Conservation (phyloP, 2,888 invertebrate genomes). For the Scaptomyza cyrtandrae region DNA sequence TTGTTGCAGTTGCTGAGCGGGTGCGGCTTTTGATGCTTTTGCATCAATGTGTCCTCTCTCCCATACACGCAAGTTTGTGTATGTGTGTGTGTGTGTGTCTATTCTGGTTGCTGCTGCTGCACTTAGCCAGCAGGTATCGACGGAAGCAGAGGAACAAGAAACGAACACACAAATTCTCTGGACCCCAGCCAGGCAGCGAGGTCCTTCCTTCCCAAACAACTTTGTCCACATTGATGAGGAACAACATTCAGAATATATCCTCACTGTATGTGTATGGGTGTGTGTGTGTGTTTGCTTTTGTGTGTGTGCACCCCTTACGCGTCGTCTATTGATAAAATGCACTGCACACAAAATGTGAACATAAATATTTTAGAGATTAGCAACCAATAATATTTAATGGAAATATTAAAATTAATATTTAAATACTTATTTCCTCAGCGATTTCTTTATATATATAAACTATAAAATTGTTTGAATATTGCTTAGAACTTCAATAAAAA, state of each 20-base stretch:
- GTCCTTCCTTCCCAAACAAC: conserved; percentile 47
- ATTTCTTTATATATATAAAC: too few species aligned
- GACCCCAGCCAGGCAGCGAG: conserved; percentile 26
- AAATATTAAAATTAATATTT: neutral
- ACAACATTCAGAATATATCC: conserved; percentile 56
- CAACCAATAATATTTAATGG: neutral
- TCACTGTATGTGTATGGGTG: neutral
- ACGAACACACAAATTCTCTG: conserved; percentile 29
- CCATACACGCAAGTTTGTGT: neutral
- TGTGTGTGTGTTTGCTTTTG: neutral
- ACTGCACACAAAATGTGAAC: conserved; percentile 43
- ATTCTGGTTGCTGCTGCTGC: conserved; percentile 51
- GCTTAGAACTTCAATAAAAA: too few species aligned
- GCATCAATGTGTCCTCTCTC: conserved; percentile 55
- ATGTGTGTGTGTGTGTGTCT: conserved; percentile 27
- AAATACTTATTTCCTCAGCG: too few species aligned
- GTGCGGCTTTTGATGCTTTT: conserved; percentile 78
- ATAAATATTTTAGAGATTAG: neutral
- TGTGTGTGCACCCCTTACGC: conserved; percentile 53
- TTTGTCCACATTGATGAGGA: conserved; percentile 63
- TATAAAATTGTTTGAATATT: too few species aligned
- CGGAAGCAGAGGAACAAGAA: conserved; percentile 44
- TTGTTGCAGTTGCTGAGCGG: conserved; percentile 61
- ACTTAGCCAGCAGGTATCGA: conserved; percentile 71
- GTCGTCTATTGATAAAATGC: conserved; percentile 74